Percentiles rank a stretch among this genome's conserved stretches.
phyloP scores from a whole-genome alignment of 2,888 invertebrate species.

The Xylocampa areola region DNA sequence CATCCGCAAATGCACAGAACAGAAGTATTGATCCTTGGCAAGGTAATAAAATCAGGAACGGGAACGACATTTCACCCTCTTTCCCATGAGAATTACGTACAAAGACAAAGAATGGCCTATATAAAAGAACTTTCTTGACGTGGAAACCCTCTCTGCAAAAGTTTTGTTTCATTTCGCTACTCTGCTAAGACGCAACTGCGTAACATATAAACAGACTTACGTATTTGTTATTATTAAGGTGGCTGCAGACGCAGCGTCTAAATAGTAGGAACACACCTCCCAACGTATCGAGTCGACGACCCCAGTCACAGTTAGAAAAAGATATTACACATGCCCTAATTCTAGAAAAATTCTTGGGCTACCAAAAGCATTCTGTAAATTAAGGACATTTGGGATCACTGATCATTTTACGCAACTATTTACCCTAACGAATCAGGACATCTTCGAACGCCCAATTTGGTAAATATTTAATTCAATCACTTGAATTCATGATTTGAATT shows the following conservation, averaged over 20 bases:
- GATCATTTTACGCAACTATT: too few species aligned
- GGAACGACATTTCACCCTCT: slow-evolving; percentile 5
- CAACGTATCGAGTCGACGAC: not conserved
- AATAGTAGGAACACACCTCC: not conserved
- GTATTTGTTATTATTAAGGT: slow-evolving; percentile 9
- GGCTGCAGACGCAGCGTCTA: not conserved
- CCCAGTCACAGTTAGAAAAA: not conserved
- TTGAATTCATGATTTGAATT: too few species aligned
- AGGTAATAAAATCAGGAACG: slow-evolving; percentile 17
- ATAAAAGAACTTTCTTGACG: slow-evolving; percentile 4
- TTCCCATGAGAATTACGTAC: slow-evolving; percentile 20
- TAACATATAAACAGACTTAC: slow-evolving; percentile 10
- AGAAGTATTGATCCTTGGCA: slow-evolving; percentile 29
- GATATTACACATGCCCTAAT: not conserved
- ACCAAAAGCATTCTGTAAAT: too few species aligned
- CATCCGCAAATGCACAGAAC: slow-evolving; percentile 2
- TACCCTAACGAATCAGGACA: too few species aligned
- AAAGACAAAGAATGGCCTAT: slow-evolving; percentile 17
- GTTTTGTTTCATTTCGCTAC: slow-evolving; percentile 20
- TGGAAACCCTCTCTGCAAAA: slow-evolving; percentile 3
- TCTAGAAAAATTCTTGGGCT: not conserved
- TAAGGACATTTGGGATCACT: too few species aligned
- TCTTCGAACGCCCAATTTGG: too few species aligned
- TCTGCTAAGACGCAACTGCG: not conserved
- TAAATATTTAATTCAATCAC: too few species aligned